Evolutionary conservation across 1,140 invertebrate species (phyloP).

Genomic region (Diachasma alloeum): DNA sequence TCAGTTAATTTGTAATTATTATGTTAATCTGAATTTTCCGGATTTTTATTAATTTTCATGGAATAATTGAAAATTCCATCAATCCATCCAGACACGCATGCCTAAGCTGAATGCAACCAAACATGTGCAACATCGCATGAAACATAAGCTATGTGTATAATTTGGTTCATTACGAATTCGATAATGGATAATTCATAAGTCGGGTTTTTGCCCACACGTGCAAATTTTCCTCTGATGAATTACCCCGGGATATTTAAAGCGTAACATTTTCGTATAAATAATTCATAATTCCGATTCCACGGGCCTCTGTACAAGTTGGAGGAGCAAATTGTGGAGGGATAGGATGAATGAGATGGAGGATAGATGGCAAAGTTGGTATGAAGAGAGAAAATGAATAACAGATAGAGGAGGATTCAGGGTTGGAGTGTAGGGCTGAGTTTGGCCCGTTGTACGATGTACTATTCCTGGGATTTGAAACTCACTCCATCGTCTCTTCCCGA

Average conservation of each 20-base stretch:
- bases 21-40: no score
- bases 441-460: neutral
- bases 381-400: conserved; percentile 1
- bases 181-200: neutral
- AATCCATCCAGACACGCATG: no score
- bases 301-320: conserved; percentile 14
- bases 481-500: neutral
- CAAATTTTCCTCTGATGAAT: neutral
- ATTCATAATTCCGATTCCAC: conserved; percentile 42
- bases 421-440: neutral
- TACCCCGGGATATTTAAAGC: neutral
- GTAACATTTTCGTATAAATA: conserved; percentile 52
- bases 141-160: neutral
- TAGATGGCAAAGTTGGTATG: neutral
- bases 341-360: conserved; percentile 29
- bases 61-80: no score
- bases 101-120: no score
- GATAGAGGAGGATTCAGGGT: neutral
- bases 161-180: neutral
- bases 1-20: no score
- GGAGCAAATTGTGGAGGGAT: neutral
- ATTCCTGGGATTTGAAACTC: neutral
- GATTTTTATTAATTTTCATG: no score
- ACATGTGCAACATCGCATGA: no score
- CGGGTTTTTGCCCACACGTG: neutral